Conservation (phyloP, 2,888 invertebrate species). For the Nomada ferruginata region DNA sequence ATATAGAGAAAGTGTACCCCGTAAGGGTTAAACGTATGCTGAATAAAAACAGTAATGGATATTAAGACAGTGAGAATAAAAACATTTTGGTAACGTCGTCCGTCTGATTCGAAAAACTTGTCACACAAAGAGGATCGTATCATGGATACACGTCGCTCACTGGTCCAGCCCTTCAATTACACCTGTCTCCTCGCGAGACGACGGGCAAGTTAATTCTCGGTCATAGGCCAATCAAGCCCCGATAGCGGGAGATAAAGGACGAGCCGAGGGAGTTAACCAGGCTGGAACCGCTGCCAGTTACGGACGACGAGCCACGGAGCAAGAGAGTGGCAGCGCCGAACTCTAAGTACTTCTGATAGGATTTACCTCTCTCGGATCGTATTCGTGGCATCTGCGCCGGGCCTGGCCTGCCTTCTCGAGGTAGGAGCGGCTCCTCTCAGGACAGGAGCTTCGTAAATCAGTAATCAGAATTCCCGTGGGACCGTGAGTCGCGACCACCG, state of each 20-base stretch:
- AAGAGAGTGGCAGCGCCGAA: slow-evolving; percentile 75
- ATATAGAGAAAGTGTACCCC: too few relatives aligned
- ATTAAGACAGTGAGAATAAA: not conserved
- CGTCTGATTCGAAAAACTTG: not conserved
- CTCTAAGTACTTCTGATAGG: slow-evolving; percentile 82
- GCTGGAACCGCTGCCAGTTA: slow-evolving; percentile 72
- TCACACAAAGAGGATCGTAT: not conserved
- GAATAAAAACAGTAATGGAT: not conserved
- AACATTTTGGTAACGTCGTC: too few relatives aligned
- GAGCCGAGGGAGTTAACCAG: slow-evolving; percentile 66
- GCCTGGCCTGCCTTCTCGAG: slow-evolving; percentile 52
- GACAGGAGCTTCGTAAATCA: slow-evolving; percentile 80
- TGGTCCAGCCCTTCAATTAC: slow-evolving; percentile 27
- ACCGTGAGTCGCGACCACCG: slow-evolving; percentile 38
- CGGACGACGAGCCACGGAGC: slow-evolving; percentile 68
- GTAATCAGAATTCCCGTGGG: slow-evolving; percentile 80
- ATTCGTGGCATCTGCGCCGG: slow-evolving; percentile 69
- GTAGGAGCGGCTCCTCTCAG: slow-evolving; percentile 63
- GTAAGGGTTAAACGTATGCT: too few relatives aligned
- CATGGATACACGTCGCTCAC: slow-evolving; percentile 1
- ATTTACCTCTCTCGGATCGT: slow-evolving; percentile 74
- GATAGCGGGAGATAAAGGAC: slow-evolving; percentile 59
- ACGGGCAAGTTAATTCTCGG: slow-evolving; percentile 59
- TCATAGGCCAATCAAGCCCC: slow-evolving; percentile 64
- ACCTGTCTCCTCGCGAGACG: slow-evolving; percentile 24